Conservation (phyloP, 2,797 vertebrate genomes). For the Cossypha niveicapilla region DNA sequence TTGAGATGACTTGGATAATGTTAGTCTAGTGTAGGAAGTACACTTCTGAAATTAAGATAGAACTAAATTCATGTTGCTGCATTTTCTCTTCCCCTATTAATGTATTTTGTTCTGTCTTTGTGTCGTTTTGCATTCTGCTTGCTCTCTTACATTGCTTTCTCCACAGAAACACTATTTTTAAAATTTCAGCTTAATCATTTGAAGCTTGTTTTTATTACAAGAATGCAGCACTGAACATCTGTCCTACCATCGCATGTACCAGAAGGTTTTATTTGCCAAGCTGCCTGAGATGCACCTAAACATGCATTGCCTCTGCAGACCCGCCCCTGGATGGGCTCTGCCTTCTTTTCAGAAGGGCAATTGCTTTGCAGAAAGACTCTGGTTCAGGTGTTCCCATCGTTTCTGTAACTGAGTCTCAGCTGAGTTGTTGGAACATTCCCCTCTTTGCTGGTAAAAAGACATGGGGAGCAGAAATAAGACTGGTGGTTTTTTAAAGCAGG, state of each 20-base stretch:
- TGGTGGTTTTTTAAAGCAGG: rapidly evolving
- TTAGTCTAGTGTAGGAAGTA: background rate
- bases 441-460: background rate
- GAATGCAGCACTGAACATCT: background rate
- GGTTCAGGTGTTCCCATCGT: rapidly evolving
- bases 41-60: background rate
- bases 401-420: background rate
- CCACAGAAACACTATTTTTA: background rate
- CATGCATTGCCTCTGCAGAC: background rate
- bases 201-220: background rate
- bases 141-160: background rate
- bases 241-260: background rate
- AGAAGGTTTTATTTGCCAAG: background rate
- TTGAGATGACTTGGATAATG: background rate
- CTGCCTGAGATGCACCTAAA: background rate
- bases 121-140: background rate
- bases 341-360: background rate
- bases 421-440: background rate
- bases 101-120: background rate
- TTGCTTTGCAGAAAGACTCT: background rate
- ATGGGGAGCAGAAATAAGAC: background rate
- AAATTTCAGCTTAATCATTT: background rate
- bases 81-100: background rate
- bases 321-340: background rate
- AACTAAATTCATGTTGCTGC: background rate